These are phyloP conservation scores for Cyprinodon tularosa DNA, from an alignment of 2,113 vertebrate genomes.

Conservation along the genomic window DNA sequence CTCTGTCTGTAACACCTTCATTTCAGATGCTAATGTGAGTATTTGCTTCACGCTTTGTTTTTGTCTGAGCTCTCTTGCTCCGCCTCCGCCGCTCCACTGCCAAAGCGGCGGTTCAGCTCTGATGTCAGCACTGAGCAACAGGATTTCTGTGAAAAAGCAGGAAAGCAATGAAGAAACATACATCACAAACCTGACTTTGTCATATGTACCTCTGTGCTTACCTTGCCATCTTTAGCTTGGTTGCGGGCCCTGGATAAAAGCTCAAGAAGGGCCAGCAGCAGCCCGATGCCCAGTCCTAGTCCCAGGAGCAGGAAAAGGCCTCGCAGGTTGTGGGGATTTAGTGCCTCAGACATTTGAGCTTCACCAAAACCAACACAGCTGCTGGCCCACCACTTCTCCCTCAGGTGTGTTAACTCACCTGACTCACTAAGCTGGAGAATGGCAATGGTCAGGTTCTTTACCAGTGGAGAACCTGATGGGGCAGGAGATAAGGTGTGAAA, in stretches of 20 bases:
- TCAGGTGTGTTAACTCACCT: conserved; percentile 80
- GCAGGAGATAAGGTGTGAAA: not conserved
- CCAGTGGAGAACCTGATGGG: conserved; percentile 78
- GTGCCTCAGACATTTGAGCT: conserved; percentile 42
- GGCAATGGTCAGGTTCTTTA: conserved; percentile 81
- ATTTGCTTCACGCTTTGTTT: conserved; percentile 75
- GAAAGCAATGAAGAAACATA: not conserved
- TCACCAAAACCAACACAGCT: conserved; percentile 67
- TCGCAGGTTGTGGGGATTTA: conserved; percentile 77
- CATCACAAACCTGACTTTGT: not conserved
- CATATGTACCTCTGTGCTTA: conserved; percentile 25
- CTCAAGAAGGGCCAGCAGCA: conserved; percentile 83
- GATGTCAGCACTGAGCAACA: conserved; percentile 85
- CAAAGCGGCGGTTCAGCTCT: conserved; percentile 83
- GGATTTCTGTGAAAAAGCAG: conserved; percentile 78
- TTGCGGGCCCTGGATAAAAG: conserved; percentile 79
- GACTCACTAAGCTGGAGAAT: conserved; percentile 84
- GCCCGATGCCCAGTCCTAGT: conserved; percentile 78
- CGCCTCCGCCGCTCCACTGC: conserved; percentile 59
- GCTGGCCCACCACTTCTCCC: conserved; percentile 88
- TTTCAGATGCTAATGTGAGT: not conserved
- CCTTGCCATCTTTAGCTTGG: conserved; percentile 81
- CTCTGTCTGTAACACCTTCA: not conserved
- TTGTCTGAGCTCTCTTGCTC: conserved; percentile 78
- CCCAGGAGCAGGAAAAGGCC: conserved; percentile 86